Evolutionary conservation across 35 echinoderm and acorn worm species (phyloP).

Genomic region (Chiridota heheva): DNA sequence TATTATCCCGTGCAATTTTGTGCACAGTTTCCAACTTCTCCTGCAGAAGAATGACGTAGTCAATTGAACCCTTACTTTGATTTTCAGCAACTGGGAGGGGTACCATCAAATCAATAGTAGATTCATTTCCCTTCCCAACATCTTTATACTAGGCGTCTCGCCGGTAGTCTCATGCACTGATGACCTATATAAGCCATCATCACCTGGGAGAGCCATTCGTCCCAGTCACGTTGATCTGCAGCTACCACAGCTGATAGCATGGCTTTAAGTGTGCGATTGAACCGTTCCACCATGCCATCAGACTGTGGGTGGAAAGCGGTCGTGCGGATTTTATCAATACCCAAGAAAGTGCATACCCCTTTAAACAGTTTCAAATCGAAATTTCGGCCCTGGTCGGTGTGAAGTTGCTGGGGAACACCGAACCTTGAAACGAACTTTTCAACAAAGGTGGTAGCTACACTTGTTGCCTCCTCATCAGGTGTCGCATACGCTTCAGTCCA

Average conservation of each 20-base stretch:
- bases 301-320: conserved; percentile 39
- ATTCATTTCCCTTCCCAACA: conserved; percentile 1
- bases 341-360: conserved; percentile 13
- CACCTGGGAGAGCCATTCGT: conserved; percentile 10
- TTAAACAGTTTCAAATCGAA: conserved; percentile 38
- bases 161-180: conserved; percentile 1
- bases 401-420: conserved; percentile 42
- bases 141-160: not conserved
- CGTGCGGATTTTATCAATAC: conserved; percentile 21
- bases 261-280: conserved; percentile 38
- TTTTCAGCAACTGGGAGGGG: too few relatives aligned
- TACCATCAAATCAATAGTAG: not conserved
- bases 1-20: not conserved
- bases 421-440: conserved; percentile 43
- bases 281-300: conserved; percentile 54
- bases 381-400: conserved; percentile 55
- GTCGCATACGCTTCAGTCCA: conserved; percentile 3
- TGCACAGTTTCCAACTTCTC: not conserved
- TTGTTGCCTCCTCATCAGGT: conserved; percentile 20
- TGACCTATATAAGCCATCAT: conserved; percentile 3
- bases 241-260: conserved; percentile 14
- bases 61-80: not conserved
- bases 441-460: conserved; percentile 27
- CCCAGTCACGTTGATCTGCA: conserved; percentile 32
- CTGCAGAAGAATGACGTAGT: not conserved